A percentile compares a stretch with the other conserved stretches of the same genome.
Conservation (phyloP, 1,140 invertebrate species). For the Neomicropteryx cornuta region DNA sequence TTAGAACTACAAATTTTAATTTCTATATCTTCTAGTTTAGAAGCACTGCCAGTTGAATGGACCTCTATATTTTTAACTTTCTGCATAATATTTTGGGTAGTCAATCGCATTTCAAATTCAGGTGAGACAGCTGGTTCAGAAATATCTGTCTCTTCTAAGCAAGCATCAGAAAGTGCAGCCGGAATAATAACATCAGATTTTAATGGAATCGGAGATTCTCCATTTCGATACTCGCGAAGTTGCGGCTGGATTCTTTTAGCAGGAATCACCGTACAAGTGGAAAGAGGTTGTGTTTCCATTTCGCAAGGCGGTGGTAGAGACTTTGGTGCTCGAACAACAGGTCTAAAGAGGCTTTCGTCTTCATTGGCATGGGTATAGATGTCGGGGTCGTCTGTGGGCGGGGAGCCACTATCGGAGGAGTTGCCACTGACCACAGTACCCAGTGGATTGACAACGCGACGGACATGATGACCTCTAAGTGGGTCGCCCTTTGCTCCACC, state of each 20-base stretch:
- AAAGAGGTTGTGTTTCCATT: slow-evolving; percentile 21
- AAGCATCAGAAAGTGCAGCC: slow-evolving; percentile 22
- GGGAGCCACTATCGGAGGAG: slow-evolving; percentile 31
- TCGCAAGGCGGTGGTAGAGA: slow-evolving; percentile 16
- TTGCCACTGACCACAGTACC: slow-evolving; percentile 54
- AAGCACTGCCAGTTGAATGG: too few relatives aligned
- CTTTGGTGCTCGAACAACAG: slow-evolving; percentile 37
- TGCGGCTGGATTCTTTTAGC: slow-evolving; percentile 17
- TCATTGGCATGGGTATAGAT: slow-evolving; percentile 45
- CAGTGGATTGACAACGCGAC: slow-evolving; percentile 59
- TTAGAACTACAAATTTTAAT: too few relatives aligned
- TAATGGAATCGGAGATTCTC: too few relatives aligned
- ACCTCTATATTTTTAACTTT: too few relatives aligned
- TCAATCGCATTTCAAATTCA: too few relatives aligned
- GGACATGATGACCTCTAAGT: slow-evolving; percentile 32
- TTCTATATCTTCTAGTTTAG: too few relatives aligned
- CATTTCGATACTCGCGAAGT: slow-evolving; percentile 8
- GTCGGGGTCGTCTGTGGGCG: slow-evolving; percentile 36
- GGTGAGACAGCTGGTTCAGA: too few relatives aligned
- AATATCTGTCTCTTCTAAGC: too few relatives aligned
- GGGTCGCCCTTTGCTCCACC: slow-evolving; percentile 26
- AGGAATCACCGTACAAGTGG: slow-evolving; percentile 28
- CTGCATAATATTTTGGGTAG: too few relatives aligned
- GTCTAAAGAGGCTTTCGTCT: slow-evolving; percentile 50
- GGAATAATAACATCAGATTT: slow-evolving; percentile 27